Evolutionary conservation across 2,888 invertebrate species (phyloP), one percentile per base, ranked within the genome.

Genomic region (Neria commutata): DNA sequence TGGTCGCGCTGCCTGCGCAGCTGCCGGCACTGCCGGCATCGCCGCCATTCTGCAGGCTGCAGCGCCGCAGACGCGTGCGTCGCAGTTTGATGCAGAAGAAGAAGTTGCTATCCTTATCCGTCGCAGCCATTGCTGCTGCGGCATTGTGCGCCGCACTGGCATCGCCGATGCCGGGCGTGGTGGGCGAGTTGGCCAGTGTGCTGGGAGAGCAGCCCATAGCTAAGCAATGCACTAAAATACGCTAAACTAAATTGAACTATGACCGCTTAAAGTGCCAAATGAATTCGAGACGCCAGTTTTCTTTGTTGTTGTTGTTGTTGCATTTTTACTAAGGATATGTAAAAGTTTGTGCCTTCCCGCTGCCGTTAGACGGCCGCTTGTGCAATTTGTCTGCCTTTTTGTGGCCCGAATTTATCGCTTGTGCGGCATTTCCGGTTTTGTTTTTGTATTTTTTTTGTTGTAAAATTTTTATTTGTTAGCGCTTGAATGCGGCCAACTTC

Each of bases 61-160:
- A 77, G 54, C 76, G 73, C 33, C 77, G 65, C 58, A 74, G 66
- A 40, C 76, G 75, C 49, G 72, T 69, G 57, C 78, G 73, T 19
- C 78, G 70, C 60, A 81, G 62, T 60, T 78, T 80, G 54, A 80
- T 74, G 68, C 80, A 80, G 62, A 80, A 80, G 62, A 80, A 80
- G 16, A 80, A 71, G 23, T 75, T 69, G 56, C 72, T 77, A 65
- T 78, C 80, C 70, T 80, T 80, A 57, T 78, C 77, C 57, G 63
- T 67, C 1, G 48, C 57, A 19, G 58, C 46, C 25, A 48, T 47
- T 5, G 56, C 62, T 16, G 55, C 54, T 24, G 63, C 24, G 24
- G 51, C 29, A 17, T 63, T 21, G 3, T 69, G 66, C 6, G 67
- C 66, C 33, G 66, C 61, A 19, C 24, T 54, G 17, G 62, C 60